Base-by-base conservation (phyloP, 2,797 vertebrate species). In the Varecia variegata region DNA sequence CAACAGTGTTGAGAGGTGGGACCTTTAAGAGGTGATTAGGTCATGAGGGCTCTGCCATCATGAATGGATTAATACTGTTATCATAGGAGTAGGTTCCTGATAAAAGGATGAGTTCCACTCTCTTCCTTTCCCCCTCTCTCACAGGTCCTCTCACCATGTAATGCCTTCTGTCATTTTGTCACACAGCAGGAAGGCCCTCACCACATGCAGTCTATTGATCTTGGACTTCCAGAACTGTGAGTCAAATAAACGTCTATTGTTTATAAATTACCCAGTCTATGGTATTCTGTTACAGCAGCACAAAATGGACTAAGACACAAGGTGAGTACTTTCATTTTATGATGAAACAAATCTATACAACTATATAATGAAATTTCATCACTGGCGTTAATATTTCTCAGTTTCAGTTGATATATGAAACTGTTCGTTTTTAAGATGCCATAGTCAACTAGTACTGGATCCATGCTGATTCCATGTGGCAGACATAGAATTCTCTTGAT, bases 361-460 rank as follows among this genome's bases (percentile, higher is more conserved):
- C 43, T 47, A 5, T 79, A 89, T 45, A 93, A 84, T 77, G 38
- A 70, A 77, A 70, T 79, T 79, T 93, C 52, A 89, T 54, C 68
- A 54, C 25, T 40, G 38, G 30, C 76, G 68, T 76, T 88, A 67
- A 50, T 82, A 87, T 82, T 82, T 68, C 88, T 52, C 50, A 68
- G 45, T 86, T 85, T 43, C 11, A 40, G 80, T 1, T 81, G 18
- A 30, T 35, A 56, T 18, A 60, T 14, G 50, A 56, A 82, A 76
- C 47, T 47, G n/a, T 84, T 88, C 79, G n/a, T 74, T 93, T 93
- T 90, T 58, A 82, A 96, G 83, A 83, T 88, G 70, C 43, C 40
- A 52, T 20, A 60, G 52, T 82, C 58, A 77, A 71, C 52, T 35
- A 81, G 30, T 76, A 84, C 23, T 65, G 71, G 20, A 71, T 79